These are phyloP conservation scores for Bagarius yarrelli DNA, from an alignment of 2,113 vertebrate species.

Conservation along the genomic window DNA sequence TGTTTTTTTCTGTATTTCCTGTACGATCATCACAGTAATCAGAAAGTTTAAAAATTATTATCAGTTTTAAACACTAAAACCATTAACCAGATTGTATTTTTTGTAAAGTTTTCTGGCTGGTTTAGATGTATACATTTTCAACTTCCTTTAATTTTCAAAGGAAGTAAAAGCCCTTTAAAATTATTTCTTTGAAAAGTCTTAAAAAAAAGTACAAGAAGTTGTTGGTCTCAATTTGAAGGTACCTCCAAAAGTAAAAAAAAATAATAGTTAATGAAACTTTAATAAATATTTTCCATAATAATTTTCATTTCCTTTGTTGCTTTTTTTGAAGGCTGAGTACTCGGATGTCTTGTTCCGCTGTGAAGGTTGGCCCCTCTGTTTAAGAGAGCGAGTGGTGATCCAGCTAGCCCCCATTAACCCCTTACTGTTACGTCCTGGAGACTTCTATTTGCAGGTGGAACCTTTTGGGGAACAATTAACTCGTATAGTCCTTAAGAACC, in stretches of 20 bases:
- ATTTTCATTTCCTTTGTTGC: neutral
- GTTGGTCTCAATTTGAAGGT: too few relatives aligned
- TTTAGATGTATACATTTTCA: slow-evolving; percentile 25
- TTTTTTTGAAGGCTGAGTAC: slow-evolving; percentile 76
- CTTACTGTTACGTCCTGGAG: slow-evolving; percentile 83
- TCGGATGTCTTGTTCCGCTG: slow-evolving; percentile 85
- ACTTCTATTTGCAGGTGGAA: slow-evolving; percentile 93
- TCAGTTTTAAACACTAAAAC: neutral
- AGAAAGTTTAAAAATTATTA: neutral
- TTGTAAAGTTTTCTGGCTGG: slow-evolving; percentile 31
- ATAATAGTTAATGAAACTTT: neutral
- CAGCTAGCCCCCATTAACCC: slow-evolving; percentile 86
- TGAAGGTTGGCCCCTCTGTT: slow-evolving; percentile 92
- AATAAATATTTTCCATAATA: neutral
- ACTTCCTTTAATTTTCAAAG: slow-evolving; percentile 41
- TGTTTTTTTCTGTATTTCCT: neutral
- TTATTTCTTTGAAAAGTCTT: slow-evolving; percentile 8
- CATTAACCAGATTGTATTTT: slow-evolving; percentile 26
- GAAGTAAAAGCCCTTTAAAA: slow-evolving; percentile 22
- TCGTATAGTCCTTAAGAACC: slow-evolving; percentile 82
- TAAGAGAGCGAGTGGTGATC: slow-evolving; percentile 82
- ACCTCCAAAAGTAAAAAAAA: neutral
- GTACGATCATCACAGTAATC: neutral
- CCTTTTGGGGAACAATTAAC: slow-evolving; percentile 80
- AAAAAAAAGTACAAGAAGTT: too few relatives aligned